Percentiles rank a stretch among this genome's conserved stretches.
These are phyloP conservation scores for Heterodera filipjevi DNA, from an alignment of 2,888 invertebrate species.

Conservation along the genomic window DNA sequence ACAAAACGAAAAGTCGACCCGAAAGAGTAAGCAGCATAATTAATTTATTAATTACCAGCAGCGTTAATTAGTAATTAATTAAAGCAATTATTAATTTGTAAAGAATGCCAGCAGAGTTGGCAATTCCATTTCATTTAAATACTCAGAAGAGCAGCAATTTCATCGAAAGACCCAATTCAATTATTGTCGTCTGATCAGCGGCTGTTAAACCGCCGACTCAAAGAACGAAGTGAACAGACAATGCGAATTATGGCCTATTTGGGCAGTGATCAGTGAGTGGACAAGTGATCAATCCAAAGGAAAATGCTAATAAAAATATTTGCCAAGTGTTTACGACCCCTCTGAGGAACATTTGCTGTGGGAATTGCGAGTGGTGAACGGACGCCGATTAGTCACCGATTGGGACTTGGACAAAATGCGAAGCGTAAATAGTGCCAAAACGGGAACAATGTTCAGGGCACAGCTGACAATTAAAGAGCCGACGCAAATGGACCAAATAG, in stretches of 20 bases:
- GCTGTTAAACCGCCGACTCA: background rate
- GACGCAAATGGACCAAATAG: constrained; percentile 1
- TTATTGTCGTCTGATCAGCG: background rate
- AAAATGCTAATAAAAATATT: background rate
- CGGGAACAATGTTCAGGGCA: constrained; percentile 16
- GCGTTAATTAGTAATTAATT: too few species aligned
- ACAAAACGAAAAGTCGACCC: background rate
- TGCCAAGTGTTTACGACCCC: background rate
- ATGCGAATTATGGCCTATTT: constrained; percentile 24
- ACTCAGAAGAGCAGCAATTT: background rate
- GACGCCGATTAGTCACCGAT: background rate
- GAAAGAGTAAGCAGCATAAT: background rate
- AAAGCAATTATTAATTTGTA: too few species aligned
- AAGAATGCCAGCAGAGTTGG: background rate
- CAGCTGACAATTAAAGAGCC: constrained; percentile 13
- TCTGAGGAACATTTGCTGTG: constrained; percentile 19
- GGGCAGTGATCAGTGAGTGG: constrained; percentile 10
- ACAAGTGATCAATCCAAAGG: background rate
- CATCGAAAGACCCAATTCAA: background rate
- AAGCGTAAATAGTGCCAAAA: constrained; percentile 9
- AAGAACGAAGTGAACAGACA: background rate
- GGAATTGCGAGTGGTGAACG: constrained; percentile 21
- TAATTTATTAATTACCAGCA: too few species aligned
- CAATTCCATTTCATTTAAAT: too few species aligned
- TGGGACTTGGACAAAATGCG: constrained; percentile 15